Percentiles rank a stretch among this genome's conserved stretches.
Conservation (phyloP, 2,113 vertebrate species). For the Apaloderma vittatum region DNA sequence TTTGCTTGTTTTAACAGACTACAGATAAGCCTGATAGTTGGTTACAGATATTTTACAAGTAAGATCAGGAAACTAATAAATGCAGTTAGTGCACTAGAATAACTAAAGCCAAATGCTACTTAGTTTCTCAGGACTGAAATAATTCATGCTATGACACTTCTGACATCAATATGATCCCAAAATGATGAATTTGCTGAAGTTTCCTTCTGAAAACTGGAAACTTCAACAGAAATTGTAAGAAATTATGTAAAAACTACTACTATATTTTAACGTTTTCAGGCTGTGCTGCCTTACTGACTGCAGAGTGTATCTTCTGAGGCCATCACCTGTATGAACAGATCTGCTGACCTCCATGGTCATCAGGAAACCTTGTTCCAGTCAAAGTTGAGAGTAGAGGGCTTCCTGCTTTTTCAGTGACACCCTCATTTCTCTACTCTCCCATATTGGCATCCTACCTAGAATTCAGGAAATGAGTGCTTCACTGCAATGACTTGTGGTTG, state of each 20-base stretch:
- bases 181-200: background rate
- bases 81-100: background rate
- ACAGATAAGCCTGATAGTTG: background rate
- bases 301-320: fast-evolving
- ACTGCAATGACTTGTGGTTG: background rate
- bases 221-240: background rate
- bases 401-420: background rate
- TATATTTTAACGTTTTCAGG: background rate
- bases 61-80: background rate
- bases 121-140: background rate
- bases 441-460: background rate
- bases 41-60: background rate
- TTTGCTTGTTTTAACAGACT: background rate
- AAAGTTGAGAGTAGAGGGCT: background rate
- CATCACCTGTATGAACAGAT: background rate
- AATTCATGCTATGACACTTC: background rate
- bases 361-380: background rate
- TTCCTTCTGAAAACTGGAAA: background rate
- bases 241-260: background rate
- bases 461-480: background rate
- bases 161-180: background rate
- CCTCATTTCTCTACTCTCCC: background rate
- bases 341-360: background rate
- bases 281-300: background rate
- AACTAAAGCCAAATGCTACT: background rate